Evolutionary conservation across 2,888 invertebrate genomes (phyloP).

Genomic region (Ormyrus rosae): DNA sequence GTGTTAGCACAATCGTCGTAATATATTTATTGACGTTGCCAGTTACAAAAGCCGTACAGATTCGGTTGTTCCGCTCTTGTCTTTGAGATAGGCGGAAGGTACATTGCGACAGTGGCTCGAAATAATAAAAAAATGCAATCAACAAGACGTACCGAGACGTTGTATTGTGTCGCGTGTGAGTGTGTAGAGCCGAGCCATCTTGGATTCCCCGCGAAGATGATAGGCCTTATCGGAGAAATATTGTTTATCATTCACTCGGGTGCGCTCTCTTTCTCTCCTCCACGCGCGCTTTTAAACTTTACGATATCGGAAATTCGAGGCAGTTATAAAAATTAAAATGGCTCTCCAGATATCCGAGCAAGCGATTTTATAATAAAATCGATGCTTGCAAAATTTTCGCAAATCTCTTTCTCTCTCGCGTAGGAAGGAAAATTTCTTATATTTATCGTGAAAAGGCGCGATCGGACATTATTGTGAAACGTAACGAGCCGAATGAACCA

Average conservation of each 20-base stretch:
- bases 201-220: slow-evolving; percentile 57
- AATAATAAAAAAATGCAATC: slow-evolving; percentile 45
- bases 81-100: neutral
- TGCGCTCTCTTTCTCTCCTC: slow-evolving; percentile 25
- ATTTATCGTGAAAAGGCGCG: too few species aligned
- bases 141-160: neutral
- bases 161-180: neutral
- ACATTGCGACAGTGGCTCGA: slow-evolving; percentile 22
- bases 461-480: too few species aligned
- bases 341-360: slow-evolving; percentile 3
- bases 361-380: neutral
- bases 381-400: too few species aligned
- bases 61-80: too few species aligned
- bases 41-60: neutral
- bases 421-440: too few species aligned
- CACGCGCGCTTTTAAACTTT: slow-evolving; percentile 10
- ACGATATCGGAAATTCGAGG: slow-evolving; percentile 20
- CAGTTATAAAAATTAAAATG: slow-evolving; percentile 18
- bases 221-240: slow-evolving; percentile 48
- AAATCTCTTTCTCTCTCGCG: too few species aligned
- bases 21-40: neutral
- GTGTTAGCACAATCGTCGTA: neutral
- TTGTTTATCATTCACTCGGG: slow-evolving; percentile 50
- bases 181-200: slow-evolving; percentile 6
- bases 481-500: too few species aligned